Percentiles rank a stretch among this genome's conserved stretches.
These are phyloP conservation scores for Phortica variegata DNA, from an alignment of 1,140 invertebrate species.

Conservation along the genomic window DNA sequence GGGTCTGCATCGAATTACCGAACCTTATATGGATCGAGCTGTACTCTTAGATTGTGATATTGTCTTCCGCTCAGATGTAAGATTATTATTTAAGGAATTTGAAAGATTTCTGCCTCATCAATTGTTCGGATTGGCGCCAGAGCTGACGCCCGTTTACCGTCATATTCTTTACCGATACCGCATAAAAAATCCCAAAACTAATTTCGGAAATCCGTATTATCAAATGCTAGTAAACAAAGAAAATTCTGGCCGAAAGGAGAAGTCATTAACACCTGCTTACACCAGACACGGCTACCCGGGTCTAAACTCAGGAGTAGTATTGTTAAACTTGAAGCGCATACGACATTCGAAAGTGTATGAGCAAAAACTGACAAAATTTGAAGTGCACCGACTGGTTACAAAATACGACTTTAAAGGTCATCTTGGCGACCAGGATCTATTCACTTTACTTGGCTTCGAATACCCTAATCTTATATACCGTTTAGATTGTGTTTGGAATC, in stretches of 20 bases:
- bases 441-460: constrained; percentile 72
- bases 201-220: constrained; percentile 60
- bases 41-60: constrained; percentile 81
- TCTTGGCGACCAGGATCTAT: constrained; percentile 87
- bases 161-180: constrained; percentile 75
- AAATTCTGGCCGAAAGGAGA: constrained; percentile 17
- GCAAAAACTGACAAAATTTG: constrained; percentile 61
- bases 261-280: constrained; percentile 24
- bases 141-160: constrained; percentile 79
- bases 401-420: constrained; percentile 78
- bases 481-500: constrained; percentile 80
- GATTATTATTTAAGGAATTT: constrained; percentile 70
- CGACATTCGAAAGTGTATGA: constrained; percentile 65
- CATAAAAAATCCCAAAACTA: constrained; percentile 63
- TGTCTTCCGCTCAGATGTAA: constrained; percentile 72
- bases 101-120: constrained; percentile 57
- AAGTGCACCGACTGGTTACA: constrained; percentile 63
- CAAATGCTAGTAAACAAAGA: constrained; percentile 30
- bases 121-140: constrained; percentile 75
- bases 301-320: constrained; percentile 79
- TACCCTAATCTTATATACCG: constrained; percentile 73
- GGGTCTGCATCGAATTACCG: constrained; percentile 72
- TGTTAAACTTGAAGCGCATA: constrained; percentile 73
- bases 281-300: constrained; percentile 69
- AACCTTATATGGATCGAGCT: constrained; percentile 62